These are phyloP conservation scores for Muntiacus muntjak DNA, from an alignment of 2,113 vertebrate species.

Conservation along the genomic window DNA sequence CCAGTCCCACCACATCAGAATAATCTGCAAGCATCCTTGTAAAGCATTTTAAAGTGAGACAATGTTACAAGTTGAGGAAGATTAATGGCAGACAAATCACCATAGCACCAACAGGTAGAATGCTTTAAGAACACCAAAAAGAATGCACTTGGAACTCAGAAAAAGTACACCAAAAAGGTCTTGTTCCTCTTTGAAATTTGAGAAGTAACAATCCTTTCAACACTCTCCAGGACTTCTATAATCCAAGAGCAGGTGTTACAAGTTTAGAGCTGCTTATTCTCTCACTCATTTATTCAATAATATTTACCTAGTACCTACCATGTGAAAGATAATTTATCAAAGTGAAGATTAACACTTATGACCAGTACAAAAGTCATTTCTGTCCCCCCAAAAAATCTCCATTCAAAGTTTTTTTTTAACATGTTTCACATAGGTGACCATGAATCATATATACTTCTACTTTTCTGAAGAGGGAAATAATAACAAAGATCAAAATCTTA, in stretches of 20 bases:
- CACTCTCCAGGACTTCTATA: background rate
- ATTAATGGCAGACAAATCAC: background rate
- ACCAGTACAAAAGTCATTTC: constrained; percentile 4
- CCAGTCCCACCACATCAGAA: background rate
- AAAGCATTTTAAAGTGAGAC: background rate
- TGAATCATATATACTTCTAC: background rate
- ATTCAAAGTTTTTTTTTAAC: background rate
- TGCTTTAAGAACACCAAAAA: background rate
- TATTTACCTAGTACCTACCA: background rate
- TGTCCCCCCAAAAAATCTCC: background rate
- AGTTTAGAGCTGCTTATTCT: background rate
- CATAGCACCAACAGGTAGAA: background rate
- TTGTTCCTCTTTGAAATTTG: constrained; percentile 19
- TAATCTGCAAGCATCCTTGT: constrained; percentile 3
- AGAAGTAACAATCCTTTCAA: background rate
- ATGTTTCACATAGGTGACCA: background rate
- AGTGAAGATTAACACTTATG: background rate
- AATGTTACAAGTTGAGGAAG: background rate
- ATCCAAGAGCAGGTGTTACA: background rate
- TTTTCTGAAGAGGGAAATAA: constrained; percentile 4
- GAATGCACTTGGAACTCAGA: background rate
- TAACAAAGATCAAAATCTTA: constrained; percentile 15
- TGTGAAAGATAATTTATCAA: background rate
- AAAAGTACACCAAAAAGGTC: background rate
- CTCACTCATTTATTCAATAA: background rate